phyloP scores from a whole-genome alignment of 2,797 vertebrate species.

The Ceryle rudis region DNA sequence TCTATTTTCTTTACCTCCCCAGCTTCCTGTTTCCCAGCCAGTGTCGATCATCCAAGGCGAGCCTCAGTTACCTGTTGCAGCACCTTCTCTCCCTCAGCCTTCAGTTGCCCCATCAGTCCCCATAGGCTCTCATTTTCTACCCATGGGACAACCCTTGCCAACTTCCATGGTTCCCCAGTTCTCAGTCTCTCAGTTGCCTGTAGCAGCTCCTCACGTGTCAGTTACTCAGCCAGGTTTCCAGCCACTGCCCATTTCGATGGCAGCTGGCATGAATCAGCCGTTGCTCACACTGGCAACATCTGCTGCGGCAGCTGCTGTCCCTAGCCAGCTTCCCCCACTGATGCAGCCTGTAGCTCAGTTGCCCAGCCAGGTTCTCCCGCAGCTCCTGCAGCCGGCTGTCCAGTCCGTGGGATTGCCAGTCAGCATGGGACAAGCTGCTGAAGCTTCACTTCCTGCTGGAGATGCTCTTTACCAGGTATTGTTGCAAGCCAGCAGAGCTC shows the following conservation, averaged over 20 bases:
- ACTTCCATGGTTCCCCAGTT: conserved; percentile 77
- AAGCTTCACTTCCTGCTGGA: conserved; percentile 84
- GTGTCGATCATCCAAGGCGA: conserved; percentile 83
- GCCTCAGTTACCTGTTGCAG: conserved; percentile 80
- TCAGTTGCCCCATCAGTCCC: conserved; percentile 79
- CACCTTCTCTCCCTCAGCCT: conserved; percentile 77
- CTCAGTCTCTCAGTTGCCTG: conserved; percentile 79
- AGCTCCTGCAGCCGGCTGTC: conserved; percentile 83
- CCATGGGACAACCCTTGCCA: conserved; percentile 79
- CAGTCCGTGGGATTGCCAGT: conserved; percentile 87
- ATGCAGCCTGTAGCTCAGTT: conserved; percentile 81
- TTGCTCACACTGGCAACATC: conserved; percentile 79
- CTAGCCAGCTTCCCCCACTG: conserved; percentile 79
- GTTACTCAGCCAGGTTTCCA: conserved; percentile 81
- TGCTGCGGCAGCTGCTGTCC: conserved; percentile 64
- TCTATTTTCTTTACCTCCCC: conserved; percentile 85
- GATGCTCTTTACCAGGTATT: conserved; percentile 92
- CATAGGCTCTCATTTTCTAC: conserved; percentile 78
- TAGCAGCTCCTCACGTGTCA: conserved; percentile 78
- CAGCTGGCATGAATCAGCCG: conserved; percentile 79
- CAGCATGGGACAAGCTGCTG: conserved; percentile 88
- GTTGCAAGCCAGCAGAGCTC: conserved; percentile 72
- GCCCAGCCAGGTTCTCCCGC: conserved; percentile 82
- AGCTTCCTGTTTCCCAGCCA: conserved; percentile 84
- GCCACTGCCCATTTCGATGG: conserved; percentile 82